A percentile compares a stretch with the other conserved stretches of the same genome.
Conservation (phyloP, 1,140 invertebrate genomes). For the Drosophila asahinai region DNA sequence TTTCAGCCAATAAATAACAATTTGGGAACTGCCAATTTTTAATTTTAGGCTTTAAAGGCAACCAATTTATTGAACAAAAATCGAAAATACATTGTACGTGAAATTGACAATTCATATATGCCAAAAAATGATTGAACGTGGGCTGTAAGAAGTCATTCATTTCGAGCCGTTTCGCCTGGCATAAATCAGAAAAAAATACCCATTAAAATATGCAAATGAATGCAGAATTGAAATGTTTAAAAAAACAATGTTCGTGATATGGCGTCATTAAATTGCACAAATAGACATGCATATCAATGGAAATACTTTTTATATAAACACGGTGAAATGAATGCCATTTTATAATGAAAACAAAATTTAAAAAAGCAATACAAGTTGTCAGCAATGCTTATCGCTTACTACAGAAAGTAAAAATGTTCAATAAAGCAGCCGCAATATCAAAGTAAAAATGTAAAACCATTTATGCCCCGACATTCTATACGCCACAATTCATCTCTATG, state of each 20-base stretch:
- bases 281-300: slow-evolving; percentile 16
- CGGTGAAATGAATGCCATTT: background rate
- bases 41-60: slow-evolving; percentile 25
- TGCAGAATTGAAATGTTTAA: slow-evolving; percentile 8
- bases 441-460: background rate
- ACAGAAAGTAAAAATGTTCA: background rate
- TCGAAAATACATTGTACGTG: slow-evolving; percentile 25
- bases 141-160: slow-evolving; percentile 49
- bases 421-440: background rate
- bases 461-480: slow-evolving; percentile 9
- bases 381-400: background rate
- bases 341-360: background rate
- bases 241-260: slow-evolving; percentile 30
- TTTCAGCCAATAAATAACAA: slow-evolving; percentile 39
- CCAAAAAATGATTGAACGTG: slow-evolving; percentile 37
- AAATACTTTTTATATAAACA: slow-evolving; percentile 13
- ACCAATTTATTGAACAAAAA: slow-evolving; percentile 36
- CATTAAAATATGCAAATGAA: slow-evolving; percentile 65
- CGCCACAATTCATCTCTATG: slow-evolving; percentile 3
- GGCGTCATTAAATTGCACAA: slow-evolving; percentile 36
- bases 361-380: slow-evolving; percentile 1
- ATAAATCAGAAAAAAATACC: slow-evolving; percentile 51
- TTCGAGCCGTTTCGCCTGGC: slow-evolving; percentile 15
- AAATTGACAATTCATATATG: slow-evolving; percentile 41
- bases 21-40: slow-evolving; percentile 31